phyloP scores from a whole-genome alignment of 2,113 vertebrate species.

The Thamnaconus septentrionalis region DNA sequence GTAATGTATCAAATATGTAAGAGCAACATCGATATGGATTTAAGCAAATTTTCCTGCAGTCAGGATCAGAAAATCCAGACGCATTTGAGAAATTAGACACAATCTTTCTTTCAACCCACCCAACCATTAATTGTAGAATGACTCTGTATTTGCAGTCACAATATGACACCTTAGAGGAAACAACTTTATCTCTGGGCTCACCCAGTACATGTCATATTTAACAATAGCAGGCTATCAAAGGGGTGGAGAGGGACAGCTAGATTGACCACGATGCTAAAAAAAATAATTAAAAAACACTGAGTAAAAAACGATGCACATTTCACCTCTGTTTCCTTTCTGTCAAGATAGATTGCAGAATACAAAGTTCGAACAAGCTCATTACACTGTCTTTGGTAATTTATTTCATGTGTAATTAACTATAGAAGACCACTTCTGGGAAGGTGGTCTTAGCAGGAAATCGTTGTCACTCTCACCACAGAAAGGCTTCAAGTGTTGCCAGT shows the following conservation, averaged over 20 bases:
- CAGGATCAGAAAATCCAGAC: background rate
- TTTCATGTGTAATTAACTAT: background rate
- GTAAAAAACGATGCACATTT: constrained; percentile 53
- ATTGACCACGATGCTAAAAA: constrained; percentile 52
- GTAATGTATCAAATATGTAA: constrained; percentile 17
- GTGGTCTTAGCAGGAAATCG: background rate
- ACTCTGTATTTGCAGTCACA: background rate
- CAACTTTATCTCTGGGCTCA: constrained; percentile 42
- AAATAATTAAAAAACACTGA: constrained; percentile 47
- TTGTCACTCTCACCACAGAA: too few relatives aligned
- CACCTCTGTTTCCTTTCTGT: constrained; percentile 48
- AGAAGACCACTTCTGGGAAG: constrained; percentile 4
- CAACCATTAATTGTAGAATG: constrained; percentile 14
- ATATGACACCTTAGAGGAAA: constrained; percentile 3
- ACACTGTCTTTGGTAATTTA: constrained; percentile 3
- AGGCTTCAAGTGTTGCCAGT: too few relatives aligned
- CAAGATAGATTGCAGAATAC: constrained; percentile 25
- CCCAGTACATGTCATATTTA: constrained; percentile 42
- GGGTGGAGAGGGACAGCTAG: constrained; percentile 33
- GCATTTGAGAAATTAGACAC: background rate
- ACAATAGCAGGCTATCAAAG: constrained; percentile 63
- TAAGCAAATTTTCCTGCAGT: background rate
- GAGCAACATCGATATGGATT: background rate
- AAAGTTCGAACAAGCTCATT: constrained; percentile 8
- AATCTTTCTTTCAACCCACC: background rate